Evolutionary conservation across 2,113 vertebrate genomes (phyloP), one percentile per base, ranked within the genome.

Genomic region (Campylorhamphus procurvoides): DNA sequence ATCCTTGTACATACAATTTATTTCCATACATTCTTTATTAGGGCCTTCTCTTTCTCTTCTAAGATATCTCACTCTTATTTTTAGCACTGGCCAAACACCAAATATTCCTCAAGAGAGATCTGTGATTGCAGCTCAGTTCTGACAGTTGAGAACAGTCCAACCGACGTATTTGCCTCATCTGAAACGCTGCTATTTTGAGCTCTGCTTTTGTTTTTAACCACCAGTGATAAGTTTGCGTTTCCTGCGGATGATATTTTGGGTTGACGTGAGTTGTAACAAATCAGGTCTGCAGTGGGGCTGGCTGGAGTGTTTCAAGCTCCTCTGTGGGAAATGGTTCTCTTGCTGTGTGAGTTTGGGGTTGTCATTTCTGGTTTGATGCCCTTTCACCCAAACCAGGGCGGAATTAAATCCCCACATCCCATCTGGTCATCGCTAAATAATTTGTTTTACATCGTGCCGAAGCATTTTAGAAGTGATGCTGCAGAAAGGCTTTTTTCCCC

Each of bases 141-240:
- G 83, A 86, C 93, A 91, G 90, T 60, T 92, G 96, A 91, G 92
- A 87, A 37, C 18, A 39, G 66, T 92, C 80, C 79, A 85, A 16
- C 69, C 1, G 24, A 78, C 44, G 33, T 18, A 53, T 29, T 85
- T 22, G 7, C 87, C 77, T 89, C 68, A 28, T 67, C 64, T 75
- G 79, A 92, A 93, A 94, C 20, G 84, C 77, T 90, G 88, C 95
- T 92, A 77, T 96, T 94, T 71, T 77, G 59, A 81, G 96, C 88
- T 29, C 29, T 84, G 86, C 80, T 77, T 85, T 92, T 92, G 95
- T 93, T 95, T 87, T 93, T 75, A 89, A 46, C 66, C 66, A 52
- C 49, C 82, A 67, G 42, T 12, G 76, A 40, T 64, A 93, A 87
- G 81, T 89, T 95, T 89, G 64, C 84, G 22, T 84, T 96, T 92